A percentile compares a stretch with the other conserved stretches of the same genome.
phyloP scores from a whole-genome alignment of 2,888 invertebrate genomes.

The Drosophila testacea region DNA sequence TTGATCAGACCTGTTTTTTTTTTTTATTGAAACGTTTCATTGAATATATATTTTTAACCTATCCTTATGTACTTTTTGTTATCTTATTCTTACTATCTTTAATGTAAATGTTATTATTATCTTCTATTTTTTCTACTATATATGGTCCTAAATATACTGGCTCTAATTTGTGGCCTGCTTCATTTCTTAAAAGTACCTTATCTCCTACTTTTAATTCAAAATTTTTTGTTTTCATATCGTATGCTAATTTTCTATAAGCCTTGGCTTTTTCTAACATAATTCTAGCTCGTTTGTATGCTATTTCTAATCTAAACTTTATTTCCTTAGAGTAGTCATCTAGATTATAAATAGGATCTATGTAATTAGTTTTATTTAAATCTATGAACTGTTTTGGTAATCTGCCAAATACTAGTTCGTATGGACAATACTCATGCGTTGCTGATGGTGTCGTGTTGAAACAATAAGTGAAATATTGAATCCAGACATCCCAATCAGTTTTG shows the following conservation, averaged over 20 bases:
- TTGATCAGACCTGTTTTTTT: neutral
- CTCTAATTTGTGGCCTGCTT: neutral
- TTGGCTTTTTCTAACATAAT: neutral
- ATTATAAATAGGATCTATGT: too few relatives aligned
- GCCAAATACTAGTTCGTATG: too few relatives aligned
- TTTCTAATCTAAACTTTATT: neutral
- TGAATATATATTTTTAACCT: neutral
- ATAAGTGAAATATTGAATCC: too few relatives aligned
- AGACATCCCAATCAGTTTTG: too few relatives aligned
- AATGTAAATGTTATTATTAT: neutral
- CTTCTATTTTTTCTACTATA: neutral
- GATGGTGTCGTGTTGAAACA: too few relatives aligned
- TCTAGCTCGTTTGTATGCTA: neutral
- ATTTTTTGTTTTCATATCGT: neutral
- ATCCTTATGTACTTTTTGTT: neutral
- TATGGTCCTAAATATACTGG: neutral
- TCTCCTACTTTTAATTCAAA: neutral
- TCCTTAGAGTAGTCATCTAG: neutral
- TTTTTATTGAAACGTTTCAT: neutral
- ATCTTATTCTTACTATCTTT: neutral
- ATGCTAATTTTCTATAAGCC: neutral
- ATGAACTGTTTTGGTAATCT: too few relatives aligned
- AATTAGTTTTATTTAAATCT: too few relatives aligned
- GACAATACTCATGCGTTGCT: too few relatives aligned
- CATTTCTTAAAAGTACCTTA: neutral